Percentiles rank a stretch among this genome's conserved stretches.
Evolutionary conservation across 2,888 invertebrate genomes (phyloP).

Genomic region (Oeneis ivallda): DNA sequence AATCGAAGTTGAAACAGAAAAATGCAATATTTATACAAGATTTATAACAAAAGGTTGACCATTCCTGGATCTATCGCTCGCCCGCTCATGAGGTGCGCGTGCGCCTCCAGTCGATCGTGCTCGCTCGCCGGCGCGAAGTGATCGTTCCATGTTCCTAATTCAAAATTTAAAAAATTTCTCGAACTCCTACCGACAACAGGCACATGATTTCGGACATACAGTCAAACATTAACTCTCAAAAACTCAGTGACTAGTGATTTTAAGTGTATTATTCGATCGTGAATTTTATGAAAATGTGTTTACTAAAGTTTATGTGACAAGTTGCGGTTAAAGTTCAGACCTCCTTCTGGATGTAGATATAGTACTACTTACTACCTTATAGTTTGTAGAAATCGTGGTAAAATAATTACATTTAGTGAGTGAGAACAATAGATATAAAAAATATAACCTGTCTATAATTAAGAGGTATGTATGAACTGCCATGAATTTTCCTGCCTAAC

Average conservation of each 20-base stretch:
- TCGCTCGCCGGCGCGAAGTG: constrained; percentile 61
- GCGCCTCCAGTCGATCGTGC: constrained; percentile 74
- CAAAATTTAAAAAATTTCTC: constrained; percentile 40
- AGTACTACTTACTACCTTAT: constrained; percentile 13
- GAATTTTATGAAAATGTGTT: constrained; percentile 41
- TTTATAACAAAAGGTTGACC: constrained; percentile 54
- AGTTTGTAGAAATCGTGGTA: constrained; percentile 30
- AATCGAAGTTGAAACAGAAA: neutral
- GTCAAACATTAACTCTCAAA: constrained; percentile 19
- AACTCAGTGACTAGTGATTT: constrained; percentile 31
- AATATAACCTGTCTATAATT: constrained; percentile 5
- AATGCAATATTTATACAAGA: neutral
- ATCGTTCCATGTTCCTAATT: constrained; percentile 53
- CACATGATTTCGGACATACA: constrained; percentile 1
- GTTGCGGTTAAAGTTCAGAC: constrained; percentile 65
- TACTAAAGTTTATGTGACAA: constrained; percentile 60
- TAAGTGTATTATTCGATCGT: constrained; percentile 25
- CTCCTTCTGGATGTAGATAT: constrained; percentile 43
- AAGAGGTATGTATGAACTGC: constrained; percentile 11
- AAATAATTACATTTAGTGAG: constrained; percentile 26
- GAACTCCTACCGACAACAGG: constrained; percentile 24
- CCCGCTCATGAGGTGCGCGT: constrained; percentile 65
- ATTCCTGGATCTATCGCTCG: constrained; percentile 55
- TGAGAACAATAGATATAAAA: constrained; percentile 24
- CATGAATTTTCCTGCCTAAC: neutral